These are phyloP conservation scores for Rhopalosiphum maidis DNA, from an alignment of 1,140 invertebrate species.

Conservation along the genomic window DNA sequence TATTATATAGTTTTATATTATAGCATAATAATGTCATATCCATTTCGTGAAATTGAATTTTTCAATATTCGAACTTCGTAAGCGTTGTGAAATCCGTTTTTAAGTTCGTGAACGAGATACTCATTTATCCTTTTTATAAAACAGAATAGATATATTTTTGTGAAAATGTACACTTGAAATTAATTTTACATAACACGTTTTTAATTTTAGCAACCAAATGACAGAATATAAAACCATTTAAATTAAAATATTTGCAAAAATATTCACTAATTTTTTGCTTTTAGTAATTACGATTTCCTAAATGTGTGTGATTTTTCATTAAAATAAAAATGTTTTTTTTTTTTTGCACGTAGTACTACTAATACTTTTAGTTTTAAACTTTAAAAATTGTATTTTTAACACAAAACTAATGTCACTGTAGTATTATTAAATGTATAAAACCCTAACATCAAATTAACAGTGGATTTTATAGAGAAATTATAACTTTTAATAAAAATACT, in stretches of 20 bases:
- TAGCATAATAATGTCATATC: neutral
- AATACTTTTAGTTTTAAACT: constrained; percentile 8
- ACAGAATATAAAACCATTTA: neutral
- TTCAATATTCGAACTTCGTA: neutral
- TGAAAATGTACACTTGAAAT: neutral
- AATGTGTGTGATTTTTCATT: constrained; percentile 7
- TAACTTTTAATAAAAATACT: neutral
- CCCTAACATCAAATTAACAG: neutral
- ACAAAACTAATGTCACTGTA: neutral
- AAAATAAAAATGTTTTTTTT: neutral
- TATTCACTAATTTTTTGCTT: neutral
- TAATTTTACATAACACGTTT: neutral
- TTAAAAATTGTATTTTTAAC: neutral
- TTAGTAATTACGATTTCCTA: neutral
- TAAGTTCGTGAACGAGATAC: neutral
- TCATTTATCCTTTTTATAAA: neutral
- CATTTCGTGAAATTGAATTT: neutral
- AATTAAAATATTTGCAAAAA: neutral
- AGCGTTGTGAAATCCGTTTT: neutral
- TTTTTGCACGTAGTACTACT: neutral
- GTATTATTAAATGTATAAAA: neutral
- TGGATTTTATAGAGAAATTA: neutral
- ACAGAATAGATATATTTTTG: neutral
- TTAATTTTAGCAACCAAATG: neutral
- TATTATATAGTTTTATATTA: neutral